A percentile compares a stretch with the other conserved stretches of the same genome.
These are phyloP conservation scores for Melanerpes formicivorus DNA, from an alignment of 2,113 vertebrate species.

Conservation along the genomic window DNA sequence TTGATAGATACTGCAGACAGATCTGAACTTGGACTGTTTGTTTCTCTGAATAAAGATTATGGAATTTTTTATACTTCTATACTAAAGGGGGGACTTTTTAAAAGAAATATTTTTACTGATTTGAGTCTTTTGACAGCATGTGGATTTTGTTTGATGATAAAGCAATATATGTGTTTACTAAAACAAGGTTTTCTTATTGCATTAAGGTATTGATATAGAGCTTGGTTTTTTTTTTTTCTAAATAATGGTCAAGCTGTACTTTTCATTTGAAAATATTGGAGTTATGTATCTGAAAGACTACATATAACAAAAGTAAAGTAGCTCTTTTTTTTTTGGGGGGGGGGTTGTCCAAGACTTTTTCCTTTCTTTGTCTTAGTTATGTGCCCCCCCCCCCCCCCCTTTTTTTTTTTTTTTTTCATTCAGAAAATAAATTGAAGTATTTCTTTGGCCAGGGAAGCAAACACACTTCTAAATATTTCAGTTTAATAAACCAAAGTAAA, in stretches of 20 bases:
- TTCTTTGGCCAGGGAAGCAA: neutral
- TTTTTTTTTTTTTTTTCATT: neutral
- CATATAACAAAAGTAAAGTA: neutral
- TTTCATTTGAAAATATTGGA: neutral
- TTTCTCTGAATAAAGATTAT: neutral
- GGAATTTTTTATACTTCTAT: neutral
- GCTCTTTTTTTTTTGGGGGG: neutral
- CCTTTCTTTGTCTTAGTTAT: neutral
- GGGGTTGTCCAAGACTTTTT: neutral
- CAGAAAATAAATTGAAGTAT: neutral
- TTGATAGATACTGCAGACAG: neutral
- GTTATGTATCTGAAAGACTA: neutral
- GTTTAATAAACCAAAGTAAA: neutral
- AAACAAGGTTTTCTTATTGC: neutral
- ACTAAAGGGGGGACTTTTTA: neutral
- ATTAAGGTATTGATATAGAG: neutral
- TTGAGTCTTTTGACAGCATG: neutral
- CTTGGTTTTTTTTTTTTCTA: neutral
- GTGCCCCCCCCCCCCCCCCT: neutral
- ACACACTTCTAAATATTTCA: neutral
- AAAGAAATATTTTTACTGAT: neutral
- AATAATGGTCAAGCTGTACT: neutral
- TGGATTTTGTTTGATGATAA: neutral
- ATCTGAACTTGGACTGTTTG: neutral
- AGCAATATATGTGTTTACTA: neutral